Conservation (phyloP, 1,140 invertebrate species). For the Nylanderia fulva region DNA sequence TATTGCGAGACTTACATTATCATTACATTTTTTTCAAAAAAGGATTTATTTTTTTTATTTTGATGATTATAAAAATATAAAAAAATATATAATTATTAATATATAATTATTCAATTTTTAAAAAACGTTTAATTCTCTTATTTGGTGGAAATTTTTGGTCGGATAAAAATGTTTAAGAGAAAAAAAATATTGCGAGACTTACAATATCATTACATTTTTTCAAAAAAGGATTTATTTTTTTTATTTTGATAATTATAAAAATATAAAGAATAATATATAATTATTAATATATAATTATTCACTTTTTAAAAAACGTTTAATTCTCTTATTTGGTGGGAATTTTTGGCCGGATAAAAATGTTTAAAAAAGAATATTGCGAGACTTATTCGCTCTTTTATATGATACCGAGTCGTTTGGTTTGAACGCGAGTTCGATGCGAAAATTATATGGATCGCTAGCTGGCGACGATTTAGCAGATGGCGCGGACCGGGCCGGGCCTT, state of each 20-base stretch:
- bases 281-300: too few relatives aligned
- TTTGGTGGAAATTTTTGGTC: neutral
- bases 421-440: conserved; percentile 21
- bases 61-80: too few relatives aligned
- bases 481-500: conserved; percentile 38
- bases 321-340: neutral
- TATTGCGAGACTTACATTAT: neutral
- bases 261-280: too few relatives aligned
- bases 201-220: too few relatives aligned
- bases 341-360: neutral
- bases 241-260: conserved; percentile 5
- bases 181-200: neutral
- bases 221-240: too few relatives aligned
- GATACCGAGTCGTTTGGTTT: neutral
- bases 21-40: too few relatives aligned
- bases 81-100: too few relatives aligned
- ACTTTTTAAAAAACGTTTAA: too few relatives aligned
- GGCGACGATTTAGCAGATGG: conserved; percentile 69
- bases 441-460: conserved; percentile 43
- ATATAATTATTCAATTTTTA: too few relatives aligned
- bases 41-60: neutral
- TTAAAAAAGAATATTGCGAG: neutral
- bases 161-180: neutral
- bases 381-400: neutral
- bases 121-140: neutral